Evolutionary conservation across 2,113 vertebrate genomes (phyloP), one percentile per base, ranked within the genome.

Genomic region (Glaucomys volans): DNA sequence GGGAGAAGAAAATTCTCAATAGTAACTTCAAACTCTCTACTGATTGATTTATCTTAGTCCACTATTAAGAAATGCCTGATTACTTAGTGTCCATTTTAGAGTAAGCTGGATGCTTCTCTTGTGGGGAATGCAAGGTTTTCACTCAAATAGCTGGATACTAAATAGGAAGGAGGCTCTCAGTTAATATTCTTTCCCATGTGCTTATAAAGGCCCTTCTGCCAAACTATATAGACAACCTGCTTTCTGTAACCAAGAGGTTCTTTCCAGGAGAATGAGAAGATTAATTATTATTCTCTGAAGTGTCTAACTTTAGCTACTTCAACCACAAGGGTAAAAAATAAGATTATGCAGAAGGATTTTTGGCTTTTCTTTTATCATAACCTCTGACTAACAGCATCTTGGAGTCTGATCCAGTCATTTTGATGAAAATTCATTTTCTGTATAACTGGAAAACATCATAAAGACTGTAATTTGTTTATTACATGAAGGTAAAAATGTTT

Each of bases 231-330:
- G 84, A 83, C 20, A 79, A 87, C 30, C 37, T 95, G 77, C 37
- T 42, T 93, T 82, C 26, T 22, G 16, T 87, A 88, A 69, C 16
- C 50, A 76, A 92, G 37, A 35, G 50, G 16, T 86, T 79, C 37
- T 95, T 96, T 92, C 57, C 13, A 66, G 42, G 14, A 67, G 47
- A 89, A 91, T 40, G 57, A 86, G 32, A 93, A 67, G 52, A 92
- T 88, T 89, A 72, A 96, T 95, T 87, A 76, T 81, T 81, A 87
- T 87, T 90, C 40, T 72, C 79, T 50, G 81, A 96, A 90, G 62
- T 94, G 66, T 9, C 76, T 84, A 94, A 92, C 26, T 90, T 97
- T 87, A 91, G 81, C 75, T 87, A 71, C 37, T 85, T 89, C 76
- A 75, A 89, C 50, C 17, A 89, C 59, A 37, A 95, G 76, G 20